Percentiles rank a stretch among this genome's conserved stretches.
Evolutionary conservation across 2,113 vertebrate species (phyloP).

Genomic region (Alexandromys fortis): DNA sequence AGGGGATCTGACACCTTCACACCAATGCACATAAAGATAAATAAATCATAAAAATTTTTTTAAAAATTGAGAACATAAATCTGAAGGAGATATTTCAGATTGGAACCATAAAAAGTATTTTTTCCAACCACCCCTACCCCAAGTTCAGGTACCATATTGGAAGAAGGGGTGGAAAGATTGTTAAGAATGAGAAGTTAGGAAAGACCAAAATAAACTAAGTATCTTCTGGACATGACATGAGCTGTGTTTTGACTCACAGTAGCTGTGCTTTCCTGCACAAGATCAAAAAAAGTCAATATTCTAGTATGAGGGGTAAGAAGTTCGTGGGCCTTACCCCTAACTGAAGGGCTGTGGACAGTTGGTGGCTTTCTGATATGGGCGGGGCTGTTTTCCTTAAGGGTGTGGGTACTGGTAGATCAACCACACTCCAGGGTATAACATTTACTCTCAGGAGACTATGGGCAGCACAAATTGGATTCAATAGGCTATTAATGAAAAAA

Average conservation of each 20-base stretch:
- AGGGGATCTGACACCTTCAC: too few relatives aligned
- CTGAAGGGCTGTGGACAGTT: neutral
- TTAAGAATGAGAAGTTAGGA: too few relatives aligned
- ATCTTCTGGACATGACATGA: neutral
- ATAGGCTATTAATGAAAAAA: neutral
- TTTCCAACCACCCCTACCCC: neutral
- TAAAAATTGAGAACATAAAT: neutral
- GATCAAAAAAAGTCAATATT: neutral
- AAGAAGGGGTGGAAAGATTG: too few relatives aligned
- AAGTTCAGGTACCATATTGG: neutral
- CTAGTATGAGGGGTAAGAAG: neutral
- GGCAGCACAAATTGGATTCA: neutral
- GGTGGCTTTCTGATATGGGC: too few relatives aligned
- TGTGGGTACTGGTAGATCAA: neutral
- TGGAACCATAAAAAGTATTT: neutral
- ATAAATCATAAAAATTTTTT: too few relatives aligned
- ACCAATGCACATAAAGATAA: too few relatives aligned
- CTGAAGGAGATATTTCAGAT: neutral
- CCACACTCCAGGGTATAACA: neutral
- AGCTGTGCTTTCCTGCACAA: neutral
- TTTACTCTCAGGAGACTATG: neutral
- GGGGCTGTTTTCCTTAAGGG: neutral
- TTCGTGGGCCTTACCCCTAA: neutral
- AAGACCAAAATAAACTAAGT: neutral
- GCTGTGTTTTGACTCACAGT: neutral